These are phyloP conservation scores for Heteronetta atricapilla DNA, from an alignment of 2,113 vertebrate genomes.

Conservation along the genomic window DNA sequence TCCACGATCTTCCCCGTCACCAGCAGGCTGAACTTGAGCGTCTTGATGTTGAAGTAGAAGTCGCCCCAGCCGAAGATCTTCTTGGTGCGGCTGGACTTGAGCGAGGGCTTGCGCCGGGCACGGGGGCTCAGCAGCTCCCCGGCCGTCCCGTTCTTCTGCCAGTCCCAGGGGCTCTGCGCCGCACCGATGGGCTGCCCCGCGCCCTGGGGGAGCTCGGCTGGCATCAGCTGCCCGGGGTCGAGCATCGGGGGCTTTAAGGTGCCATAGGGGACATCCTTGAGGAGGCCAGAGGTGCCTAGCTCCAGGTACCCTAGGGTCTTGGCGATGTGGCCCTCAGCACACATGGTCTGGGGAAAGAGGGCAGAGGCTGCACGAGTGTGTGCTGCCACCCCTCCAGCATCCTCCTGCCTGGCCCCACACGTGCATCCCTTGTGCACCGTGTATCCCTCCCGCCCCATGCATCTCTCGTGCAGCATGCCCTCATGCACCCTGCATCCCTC, in stretches of 20 bases:
- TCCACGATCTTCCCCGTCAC: conserved; percentile 93
- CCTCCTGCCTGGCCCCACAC: too few relatives aligned
- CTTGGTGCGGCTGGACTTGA: conserved; percentile 89
- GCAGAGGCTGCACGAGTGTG: neutral
- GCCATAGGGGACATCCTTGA: conserved; percentile 82
- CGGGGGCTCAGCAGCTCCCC: conserved; percentile 81
- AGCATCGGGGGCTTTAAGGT: conserved; percentile 76
- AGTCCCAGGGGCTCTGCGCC: conserved; percentile 76
- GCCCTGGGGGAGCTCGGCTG: conserved; percentile 53
- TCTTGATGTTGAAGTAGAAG: conserved; percentile 96
- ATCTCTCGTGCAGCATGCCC: neutral
- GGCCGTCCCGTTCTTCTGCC: conserved; percentile 80
- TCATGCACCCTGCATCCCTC: neutral
- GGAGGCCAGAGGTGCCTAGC: conserved; percentile 76
- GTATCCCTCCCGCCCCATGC: neutral
- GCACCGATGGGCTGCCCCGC: conserved; percentile 32
- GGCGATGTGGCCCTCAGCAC: conserved; percentile 81
- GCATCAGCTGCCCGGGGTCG: conserved; percentile 77
- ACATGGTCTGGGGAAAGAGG: conserved; percentile 76
- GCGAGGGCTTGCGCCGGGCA: conserved; percentile 86
- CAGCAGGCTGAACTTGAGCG: conserved; percentile 90
- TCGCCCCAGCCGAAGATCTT: conserved; percentile 99
- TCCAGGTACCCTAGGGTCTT: conserved; percentile 86
- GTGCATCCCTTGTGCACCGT: too few relatives aligned
- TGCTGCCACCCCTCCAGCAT: neutral